Evolutionary conservation across 2,888 invertebrate genomes (phyloP), one percentile per base, ranked within the genome.

Genomic region (Acheta domesticus): DNA sequence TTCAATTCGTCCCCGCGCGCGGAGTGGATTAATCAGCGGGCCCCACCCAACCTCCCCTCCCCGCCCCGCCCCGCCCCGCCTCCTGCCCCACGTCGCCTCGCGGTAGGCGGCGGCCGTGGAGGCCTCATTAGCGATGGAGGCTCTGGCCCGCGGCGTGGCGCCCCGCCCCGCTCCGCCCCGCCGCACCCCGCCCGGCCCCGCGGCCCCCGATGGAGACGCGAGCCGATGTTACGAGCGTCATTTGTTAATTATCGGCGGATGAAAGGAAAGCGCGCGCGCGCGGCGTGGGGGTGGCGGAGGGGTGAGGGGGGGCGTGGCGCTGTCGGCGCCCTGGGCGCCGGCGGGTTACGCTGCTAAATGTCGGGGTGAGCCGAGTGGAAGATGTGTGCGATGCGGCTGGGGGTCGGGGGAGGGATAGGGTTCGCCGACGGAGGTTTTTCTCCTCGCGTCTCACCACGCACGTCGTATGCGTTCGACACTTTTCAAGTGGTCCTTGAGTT

Each of bases 221-320:
- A 11, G n/a, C 62, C 62, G 62, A 62, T 19, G 14, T 62, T 62
- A 62, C 62, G 62, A 62, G 62, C 62, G 14, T 62, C 62, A 62
- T 62, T 62, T 62, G 62, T 62, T 62, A 62, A 62, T 62, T 62
- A 62, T 62, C 62, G 36, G 62, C 62, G 62, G n/a, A n/a, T n/a
- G 62, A 62, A 62, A n/a, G 62, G 62, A 62, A 19, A 2, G 62
- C 62, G 36, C 8, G 62, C 62, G 36, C 36, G 36, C 36, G 36
- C 36, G 36, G 36, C 36, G 36, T 0, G 36, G 36, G 36, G 36
- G 36, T 5, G 36, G 36, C 36, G 36, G 8, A 36, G 36, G 36
- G 36, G n/a, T n/a, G n/a, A n/a, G n/a, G 23, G 23, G 23, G 2
- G 36, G 36, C 5, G 36, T 36, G 36, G 36, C 36, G 36, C 36